A percentile compares a stretch with the other conserved stretches of the same genome.
Evolutionary conservation across 2,888 invertebrate genomes (phyloP).

Genomic region (Alcis repandata): DNA sequence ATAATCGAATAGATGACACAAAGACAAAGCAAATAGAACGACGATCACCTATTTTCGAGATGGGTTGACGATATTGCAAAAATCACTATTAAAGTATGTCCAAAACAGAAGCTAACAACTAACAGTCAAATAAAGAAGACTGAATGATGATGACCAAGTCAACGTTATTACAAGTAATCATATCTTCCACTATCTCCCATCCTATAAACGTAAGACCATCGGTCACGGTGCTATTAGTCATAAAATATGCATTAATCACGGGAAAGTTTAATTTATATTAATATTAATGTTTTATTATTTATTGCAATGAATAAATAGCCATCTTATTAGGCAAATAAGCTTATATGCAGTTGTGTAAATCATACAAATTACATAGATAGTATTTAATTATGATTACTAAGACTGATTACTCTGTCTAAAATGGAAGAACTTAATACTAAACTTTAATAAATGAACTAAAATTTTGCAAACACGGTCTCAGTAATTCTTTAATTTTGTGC

Average conservation of each 20-base stretch:
- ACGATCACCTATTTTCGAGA: no score
- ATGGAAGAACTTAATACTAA: no score
- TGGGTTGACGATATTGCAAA: no score
- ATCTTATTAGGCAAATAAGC: constrained; percentile 34
- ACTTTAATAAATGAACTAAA: no score
- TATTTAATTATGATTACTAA: not conserved
- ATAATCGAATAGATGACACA: no score
- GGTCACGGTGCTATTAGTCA: constrained; percentile 50
- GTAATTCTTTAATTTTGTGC: no score
- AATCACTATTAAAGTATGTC: no score
- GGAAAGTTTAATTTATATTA: constrained; percentile 49
- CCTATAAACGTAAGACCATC: constrained; percentile 45
- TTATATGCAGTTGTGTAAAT: constrained; percentile 18
- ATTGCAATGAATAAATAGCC: constrained; percentile 37
- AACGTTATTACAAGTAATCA: constrained; percentile 7
- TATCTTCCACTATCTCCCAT: constrained; percentile 7
- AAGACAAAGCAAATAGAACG: no score
- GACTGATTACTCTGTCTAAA: no score
- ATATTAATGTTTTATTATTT: constrained; percentile 39
- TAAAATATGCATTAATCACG: constrained; percentile 56
- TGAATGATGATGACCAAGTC: not conserved
- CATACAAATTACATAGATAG: not conserved
- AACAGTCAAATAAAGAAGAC: no score
- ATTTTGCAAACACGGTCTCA: no score
- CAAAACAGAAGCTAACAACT: no score